Base-by-base conservation (phyloP, 2,888 invertebrate genomes). In the Epirrhoe tristata region DNA sequence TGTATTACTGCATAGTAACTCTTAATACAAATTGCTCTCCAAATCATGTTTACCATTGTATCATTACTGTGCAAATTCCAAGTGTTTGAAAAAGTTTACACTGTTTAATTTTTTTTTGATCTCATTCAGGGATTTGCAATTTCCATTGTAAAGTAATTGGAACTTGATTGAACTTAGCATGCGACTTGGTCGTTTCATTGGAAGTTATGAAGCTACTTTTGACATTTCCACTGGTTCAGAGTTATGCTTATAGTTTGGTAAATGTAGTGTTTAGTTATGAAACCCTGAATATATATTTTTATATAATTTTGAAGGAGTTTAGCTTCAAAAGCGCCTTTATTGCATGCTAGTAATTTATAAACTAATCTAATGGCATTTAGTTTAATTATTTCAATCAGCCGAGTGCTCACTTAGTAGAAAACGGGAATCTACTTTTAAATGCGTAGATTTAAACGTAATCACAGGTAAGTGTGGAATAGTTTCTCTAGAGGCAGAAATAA, bases 111-210 rank as follows among this genome's bases (percentile, higher is more conserved):
- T 58, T 54, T 58, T 54, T 36, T 24, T 54, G 34, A 48, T 55
- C 54, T 65, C 62, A 62, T 58, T 52, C 56, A 54, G 53, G 63
- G n/a, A 39, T 34, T 61, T 68, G 57, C 12, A 58, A 52, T 69
- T 74, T 51, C 46, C 48, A 60, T 67, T 62, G 57, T 51, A 57
- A 63, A 71, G 63, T 70, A 72, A 74, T 74, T 74, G 70, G 63
- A 51, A 63, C 70, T 70, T 72, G 72, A 76, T 73, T 67, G 66
- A 64, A 61, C 34, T 16, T 57, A 57, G 57, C 71, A 74, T 70
- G 70, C 71, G 52, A 71, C 70, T 34, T 52, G 60, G 58, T 70
- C 66, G 48, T 70, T 61, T 63, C 24, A 43, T 39, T 53, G 52
- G 7, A 34, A 16, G 43, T 0, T 34, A 46, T 17, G 6, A 53